Conservation (phyloP, 2,113 vertebrate genomes). For the Tachysurus vachellii region DNA sequence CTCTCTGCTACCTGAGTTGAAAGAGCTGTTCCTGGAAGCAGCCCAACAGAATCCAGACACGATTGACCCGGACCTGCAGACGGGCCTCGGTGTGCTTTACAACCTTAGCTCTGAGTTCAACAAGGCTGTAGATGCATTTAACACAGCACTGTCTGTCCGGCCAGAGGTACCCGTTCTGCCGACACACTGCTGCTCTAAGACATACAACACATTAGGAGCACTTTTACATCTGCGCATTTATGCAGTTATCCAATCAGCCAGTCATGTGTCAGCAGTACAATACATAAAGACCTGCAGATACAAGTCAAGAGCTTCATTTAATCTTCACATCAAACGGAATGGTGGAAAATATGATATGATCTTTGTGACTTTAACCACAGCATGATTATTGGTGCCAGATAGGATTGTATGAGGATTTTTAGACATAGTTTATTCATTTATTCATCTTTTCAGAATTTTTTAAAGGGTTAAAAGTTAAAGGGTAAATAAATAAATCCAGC, state of each 20-base stretch:
- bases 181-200: neutral
- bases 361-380: neutral
- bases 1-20: conserved; percentile 85
- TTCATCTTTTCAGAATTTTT: no score
- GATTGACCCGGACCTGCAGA: conserved; percentile 95
- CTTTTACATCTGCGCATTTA: neutral
- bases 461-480: no score
- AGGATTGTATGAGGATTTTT: no score
- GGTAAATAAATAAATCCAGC: neutral
- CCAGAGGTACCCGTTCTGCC: conserved; percentile 80
- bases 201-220: neutral
- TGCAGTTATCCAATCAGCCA: no score
- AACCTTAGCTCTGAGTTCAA: conserved; percentile 96
- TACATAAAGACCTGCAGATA: neutral
- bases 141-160: conserved; percentile 90
- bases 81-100: conserved; percentile 93
- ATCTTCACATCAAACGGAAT: neutral
- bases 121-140: conserved; percentile 96
- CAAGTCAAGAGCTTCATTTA: neutral
- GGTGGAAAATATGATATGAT: neutral
- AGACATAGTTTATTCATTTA: no score
- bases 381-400: neutral
- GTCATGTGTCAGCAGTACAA: no score
- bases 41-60: conserved; percentile 87
- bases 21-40: conserved; percentile 92